Conservation (phyloP, 2,113 vertebrate genomes). For the Progne subis region DNA sequence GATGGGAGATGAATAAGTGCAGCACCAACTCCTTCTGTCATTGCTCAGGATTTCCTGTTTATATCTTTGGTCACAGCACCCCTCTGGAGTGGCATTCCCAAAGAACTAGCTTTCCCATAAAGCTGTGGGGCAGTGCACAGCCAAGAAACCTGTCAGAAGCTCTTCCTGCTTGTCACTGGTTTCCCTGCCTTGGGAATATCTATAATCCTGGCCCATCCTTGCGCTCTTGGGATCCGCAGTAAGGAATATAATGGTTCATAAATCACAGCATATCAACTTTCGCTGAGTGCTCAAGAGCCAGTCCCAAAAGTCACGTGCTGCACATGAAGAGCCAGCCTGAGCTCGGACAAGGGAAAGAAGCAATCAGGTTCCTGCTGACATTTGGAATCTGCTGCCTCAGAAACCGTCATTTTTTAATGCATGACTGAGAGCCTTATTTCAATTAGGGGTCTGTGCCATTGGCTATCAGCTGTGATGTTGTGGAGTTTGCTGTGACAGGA, state of each 20-base stretch:
- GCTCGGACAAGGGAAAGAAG: background rate
- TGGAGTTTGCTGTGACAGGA: conserved; percentile 36
- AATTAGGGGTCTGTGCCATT: conserved; percentile 18
- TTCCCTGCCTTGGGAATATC: background rate
- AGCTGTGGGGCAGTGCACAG: background rate
- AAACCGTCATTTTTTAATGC: background rate
- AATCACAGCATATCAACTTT: background rate
- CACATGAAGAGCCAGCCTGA: background rate
- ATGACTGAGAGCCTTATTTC: conserved; percentile 33
- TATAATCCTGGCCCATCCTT: background rate
- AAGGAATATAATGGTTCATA: background rate
- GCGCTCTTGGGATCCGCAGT: background rate
- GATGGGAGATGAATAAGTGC: background rate
- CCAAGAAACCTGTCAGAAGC: background rate
- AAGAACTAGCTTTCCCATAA: background rate
- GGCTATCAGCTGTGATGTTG: conserved; percentile 42
- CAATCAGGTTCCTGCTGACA: background rate
- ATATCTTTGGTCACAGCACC: background rate
- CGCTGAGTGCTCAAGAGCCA: background rate
- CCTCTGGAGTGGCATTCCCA: background rate
- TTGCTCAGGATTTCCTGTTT: background rate
- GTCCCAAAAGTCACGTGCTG: background rate
- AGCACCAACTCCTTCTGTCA: background rate
- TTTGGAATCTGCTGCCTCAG: background rate
- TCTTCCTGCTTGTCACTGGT: background rate